Evolutionary conservation across 2,797 vertebrate species (phyloP).

Genomic region (Nothura maculosa): DNA sequence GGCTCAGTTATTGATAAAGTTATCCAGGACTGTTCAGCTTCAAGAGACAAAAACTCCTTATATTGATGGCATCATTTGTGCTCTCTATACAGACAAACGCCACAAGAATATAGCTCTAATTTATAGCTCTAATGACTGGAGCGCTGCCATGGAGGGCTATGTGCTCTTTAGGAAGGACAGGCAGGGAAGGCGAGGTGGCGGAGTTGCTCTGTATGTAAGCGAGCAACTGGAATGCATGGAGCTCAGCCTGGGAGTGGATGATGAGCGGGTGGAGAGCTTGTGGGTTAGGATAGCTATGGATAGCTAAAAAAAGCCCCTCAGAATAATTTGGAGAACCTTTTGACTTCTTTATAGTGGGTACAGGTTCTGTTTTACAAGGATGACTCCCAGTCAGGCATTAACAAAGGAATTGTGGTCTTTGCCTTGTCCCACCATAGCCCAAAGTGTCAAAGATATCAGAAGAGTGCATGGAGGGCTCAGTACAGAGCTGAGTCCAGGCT

Average conservation of each 20-base stretch:
- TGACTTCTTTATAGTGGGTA: background rate
- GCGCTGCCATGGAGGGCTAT: no score
- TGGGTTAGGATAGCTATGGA: no score
- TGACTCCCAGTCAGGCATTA: background rate
- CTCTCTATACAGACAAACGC: background rate
- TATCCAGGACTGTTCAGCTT: background rate
- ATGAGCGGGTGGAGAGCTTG: no score
- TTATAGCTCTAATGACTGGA: no score
- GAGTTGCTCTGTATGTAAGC: no score
- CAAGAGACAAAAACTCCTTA: background rate
- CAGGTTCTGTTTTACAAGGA: background rate
- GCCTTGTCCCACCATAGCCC: accelerated
- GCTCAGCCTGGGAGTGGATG: no score
- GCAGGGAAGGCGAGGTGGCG: no score
- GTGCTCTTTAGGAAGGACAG: no score
- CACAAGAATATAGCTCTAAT: background rate
- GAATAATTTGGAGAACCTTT: background rate
- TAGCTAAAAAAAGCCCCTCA: background rate
- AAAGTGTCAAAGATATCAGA: background rate
- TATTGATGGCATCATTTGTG: background rate
- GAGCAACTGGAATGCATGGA: no score
- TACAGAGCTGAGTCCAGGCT: background rate
- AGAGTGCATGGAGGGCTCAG: background rate
- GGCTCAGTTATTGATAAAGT: background rate
- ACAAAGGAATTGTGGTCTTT: background rate